Evolutionary conservation across 2,888 invertebrate genomes (phyloP), one percentile per base, ranked within the genome.

Genomic region (Tortrix viridana): DNA sequence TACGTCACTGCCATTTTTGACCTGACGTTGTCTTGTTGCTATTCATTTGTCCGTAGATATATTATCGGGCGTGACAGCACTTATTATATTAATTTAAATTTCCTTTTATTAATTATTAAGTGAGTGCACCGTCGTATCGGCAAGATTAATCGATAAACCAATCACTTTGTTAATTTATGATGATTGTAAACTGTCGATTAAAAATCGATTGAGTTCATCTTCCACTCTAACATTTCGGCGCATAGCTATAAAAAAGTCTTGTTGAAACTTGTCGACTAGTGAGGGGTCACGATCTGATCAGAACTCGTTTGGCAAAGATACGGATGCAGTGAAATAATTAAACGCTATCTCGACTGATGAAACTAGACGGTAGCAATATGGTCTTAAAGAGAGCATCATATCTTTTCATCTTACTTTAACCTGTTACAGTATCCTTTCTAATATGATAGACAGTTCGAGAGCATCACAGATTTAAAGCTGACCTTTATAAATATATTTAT

Each of bases 261-360:
- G 57, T 63, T 20, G 26, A 41, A 47, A 63, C 52, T 52, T 62
- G 62, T 62, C 52, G 26, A 20, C 18, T 23, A 57, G 44, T 56
- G 55, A 62, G 52, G 46, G 56, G 61, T 61, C 61, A 50, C 49
- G 44, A 61, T 61, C 49, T 49, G 18, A 44, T 37, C 32, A 12
- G 19, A 62, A 56, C 55, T 48, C 4, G 55, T 55, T 60, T 54
- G 20, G 38, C 41, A 41, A 19, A 38, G 53, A 53, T 38, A 53
- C n/a, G 12, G 22, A 14, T 22, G 47, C 47, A 9, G 18, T 20
- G 19, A 16, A 68, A 67, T 69, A 69, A 70, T 71, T 22, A 48
- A 62, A 70, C 64, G 65, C 70, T 62, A 70, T 74, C 74, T 72
- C 71, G 65, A 65, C 67, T 69, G 70, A 73, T 73, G 74, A 41